Conservation (phyloP, 1,140 invertebrate genomes). For the Cylas formicarius region DNA sequence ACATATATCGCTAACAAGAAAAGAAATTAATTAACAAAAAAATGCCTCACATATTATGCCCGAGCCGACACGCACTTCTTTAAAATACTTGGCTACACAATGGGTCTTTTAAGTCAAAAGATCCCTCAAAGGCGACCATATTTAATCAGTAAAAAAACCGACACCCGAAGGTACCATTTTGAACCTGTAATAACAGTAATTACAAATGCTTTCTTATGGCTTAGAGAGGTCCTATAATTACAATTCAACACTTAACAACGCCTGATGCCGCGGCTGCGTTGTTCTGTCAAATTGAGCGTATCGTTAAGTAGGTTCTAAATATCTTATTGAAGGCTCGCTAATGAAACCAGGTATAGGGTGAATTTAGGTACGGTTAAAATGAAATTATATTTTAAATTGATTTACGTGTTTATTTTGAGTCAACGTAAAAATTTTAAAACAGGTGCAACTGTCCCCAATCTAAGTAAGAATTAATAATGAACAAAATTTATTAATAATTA, state of each 20-base stretch:
- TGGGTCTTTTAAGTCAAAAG: constrained; percentile 12
- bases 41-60: constrained; percentile 11
- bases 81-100: constrained; percentile 13
- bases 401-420: no score
- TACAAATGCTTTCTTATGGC: constrained; percentile 12
- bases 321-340: no score
- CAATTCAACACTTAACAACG: constrained; percentile 12
- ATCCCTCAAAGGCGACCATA: constrained; percentile 7
- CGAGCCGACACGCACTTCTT: constrained; percentile 10
- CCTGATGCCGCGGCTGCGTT: constrained; percentile 5
- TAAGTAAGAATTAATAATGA: no score
- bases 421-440: no score
- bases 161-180: constrained; percentile 16
- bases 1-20: constrained; percentile 10
- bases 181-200: constrained; percentile 17
- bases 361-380: no score
- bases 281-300: constrained; percentile 16
- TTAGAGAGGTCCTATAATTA: constrained; percentile 19
- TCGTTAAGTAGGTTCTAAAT: constrained; percentile 12
- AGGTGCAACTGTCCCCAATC: no score
- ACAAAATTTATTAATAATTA: no score
- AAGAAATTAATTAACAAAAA: constrained; percentile 13
- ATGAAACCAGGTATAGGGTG: no score
- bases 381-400: no score
- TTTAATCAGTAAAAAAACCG: constrained; percentile 15